phyloP scores from a whole-genome alignment of 2,888 invertebrate genomes.

The Torymus texanus region DNA sequence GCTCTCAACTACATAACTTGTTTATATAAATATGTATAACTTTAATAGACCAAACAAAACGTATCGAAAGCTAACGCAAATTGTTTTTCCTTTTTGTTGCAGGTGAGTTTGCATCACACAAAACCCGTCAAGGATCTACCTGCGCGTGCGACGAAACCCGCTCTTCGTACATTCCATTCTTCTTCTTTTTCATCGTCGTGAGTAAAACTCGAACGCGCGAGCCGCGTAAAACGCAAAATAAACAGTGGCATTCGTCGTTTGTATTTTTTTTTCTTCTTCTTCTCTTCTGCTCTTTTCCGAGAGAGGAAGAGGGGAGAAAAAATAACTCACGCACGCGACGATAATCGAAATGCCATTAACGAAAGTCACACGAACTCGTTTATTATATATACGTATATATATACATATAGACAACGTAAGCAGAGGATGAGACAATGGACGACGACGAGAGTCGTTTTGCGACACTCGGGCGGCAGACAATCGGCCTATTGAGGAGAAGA shows the following conservation, averaged over 20 bases:
- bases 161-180: not conserved
- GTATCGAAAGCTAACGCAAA: no score
- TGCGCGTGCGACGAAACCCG: no score
- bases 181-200: no score
- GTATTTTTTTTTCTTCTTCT: no score
- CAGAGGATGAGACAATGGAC: conserved; percentile 25
- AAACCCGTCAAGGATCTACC: not conserved
- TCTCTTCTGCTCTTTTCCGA: not conserved
- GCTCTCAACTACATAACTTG: no score
- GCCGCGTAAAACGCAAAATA: no score
- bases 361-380: conserved; percentile 21
- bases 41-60: no score
- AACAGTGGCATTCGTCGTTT: no score
- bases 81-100: conserved; percentile 21
- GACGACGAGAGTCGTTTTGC: conserved; percentile 21
- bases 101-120: conserved; percentile 20
- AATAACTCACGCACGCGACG: not conserved
- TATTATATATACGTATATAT: not conserved
- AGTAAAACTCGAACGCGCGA: no score
- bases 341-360: conserved; percentile 12
- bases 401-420: not conserved
- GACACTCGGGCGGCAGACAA: conserved; percentile 25
- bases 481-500: conserved; percentile 18
- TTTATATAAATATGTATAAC: no score
- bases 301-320: not conserved